Evolutionary conservation across 2,888 invertebrate species (phyloP).

Genomic region (Julus scanicus): DNA sequence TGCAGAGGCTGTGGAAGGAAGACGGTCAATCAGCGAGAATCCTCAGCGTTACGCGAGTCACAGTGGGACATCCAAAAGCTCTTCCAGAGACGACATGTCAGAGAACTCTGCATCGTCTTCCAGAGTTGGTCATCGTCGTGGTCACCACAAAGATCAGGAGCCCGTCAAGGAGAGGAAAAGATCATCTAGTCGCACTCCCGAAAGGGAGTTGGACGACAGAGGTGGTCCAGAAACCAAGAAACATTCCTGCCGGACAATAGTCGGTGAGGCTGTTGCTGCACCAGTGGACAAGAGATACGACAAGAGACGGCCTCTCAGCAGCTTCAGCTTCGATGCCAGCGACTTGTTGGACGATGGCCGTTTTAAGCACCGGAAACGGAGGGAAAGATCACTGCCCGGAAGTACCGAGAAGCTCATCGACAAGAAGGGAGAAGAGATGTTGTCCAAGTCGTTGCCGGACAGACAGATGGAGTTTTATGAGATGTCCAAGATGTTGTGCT

Average conservation of each 20-base stretch:
- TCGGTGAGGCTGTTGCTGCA: neutral
- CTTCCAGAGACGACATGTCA: constrained; percentile 41
- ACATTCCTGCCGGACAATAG: neutral
- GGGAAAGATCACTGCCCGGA: constrained; percentile 52
- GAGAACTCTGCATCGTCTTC: neutral
- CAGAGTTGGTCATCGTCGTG: constrained; percentile 29
- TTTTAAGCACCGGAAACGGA: constrained; percentile 28
- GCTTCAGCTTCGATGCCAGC: constrained; percentile 52
- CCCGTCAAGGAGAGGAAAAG: neutral
- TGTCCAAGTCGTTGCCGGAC: constrained; percentile 56
- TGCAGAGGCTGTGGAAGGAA: neutral
- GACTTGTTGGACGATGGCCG: constrained; percentile 48
- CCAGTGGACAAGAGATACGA: constrained; percentile 22
- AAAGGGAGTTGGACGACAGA: constrained; percentile 47
- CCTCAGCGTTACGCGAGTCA: neutral
- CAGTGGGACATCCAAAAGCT: neutral
- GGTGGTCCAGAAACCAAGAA: constrained; percentile 9
- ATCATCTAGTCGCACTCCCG: constrained; percentile 52
- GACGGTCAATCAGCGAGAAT: constrained; percentile 41
- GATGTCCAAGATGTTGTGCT: constrained; percentile 59
- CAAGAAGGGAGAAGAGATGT: constrained; percentile 47
- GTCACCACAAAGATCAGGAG: constrained; percentile 24
- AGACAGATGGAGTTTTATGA: constrained; percentile 56
- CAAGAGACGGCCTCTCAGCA: constrained; percentile 15
- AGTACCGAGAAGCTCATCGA: constrained; percentile 41